Evolutionary conservation across 2,113 vertebrate species (phyloP), one percentile per base, ranked within the genome.

Genomic region (Pseudorasbora parva): DNA sequence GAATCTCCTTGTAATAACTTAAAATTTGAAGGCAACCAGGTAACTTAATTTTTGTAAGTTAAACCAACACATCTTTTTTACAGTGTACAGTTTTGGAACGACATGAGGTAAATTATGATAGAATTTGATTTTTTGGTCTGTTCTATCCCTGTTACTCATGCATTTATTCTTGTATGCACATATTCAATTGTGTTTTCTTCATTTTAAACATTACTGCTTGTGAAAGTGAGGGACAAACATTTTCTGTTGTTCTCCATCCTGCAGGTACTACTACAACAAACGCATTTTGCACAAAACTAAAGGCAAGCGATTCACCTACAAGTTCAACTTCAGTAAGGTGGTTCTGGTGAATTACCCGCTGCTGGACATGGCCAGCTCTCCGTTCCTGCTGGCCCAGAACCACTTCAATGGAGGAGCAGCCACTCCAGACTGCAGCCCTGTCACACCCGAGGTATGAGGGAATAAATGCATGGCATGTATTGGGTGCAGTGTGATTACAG

Each of bases 321-420:
- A 98, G 92, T 98, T 98, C 86, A 98, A 97, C 94, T 97, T 97
- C 93, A 97, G 96, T 89, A 97, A 97, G 89, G 96, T 98, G 0
- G 96, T 97, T 23, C 84, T 98, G 71, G 96, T 97, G 30, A 97
- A 97, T 85, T 97, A 96, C 85, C 96, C 96, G 0, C 92, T 98
- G 71, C 89, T 97, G 90, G 97, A 98, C 62, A 93, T 97, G 95
- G 95, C 96, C 0, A 95, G 95, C 9, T 95, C 94, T 1, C 95
- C 96, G 8, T 95, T 96, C 27, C 91, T 96, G 85, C 91, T 98
- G 87, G 93, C 95, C 75, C 96, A 96, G 80, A 94, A 95, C 78
- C 96, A 96, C 88, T 97, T 97, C 87, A 93, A 92, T 1, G 94
- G 91, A 10, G 91, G 93, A 23, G 89, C 91, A 0, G 90, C 94